Conservation (phyloP, 2,888 invertebrate species). For the Polydrusus tereticollis region DNA sequence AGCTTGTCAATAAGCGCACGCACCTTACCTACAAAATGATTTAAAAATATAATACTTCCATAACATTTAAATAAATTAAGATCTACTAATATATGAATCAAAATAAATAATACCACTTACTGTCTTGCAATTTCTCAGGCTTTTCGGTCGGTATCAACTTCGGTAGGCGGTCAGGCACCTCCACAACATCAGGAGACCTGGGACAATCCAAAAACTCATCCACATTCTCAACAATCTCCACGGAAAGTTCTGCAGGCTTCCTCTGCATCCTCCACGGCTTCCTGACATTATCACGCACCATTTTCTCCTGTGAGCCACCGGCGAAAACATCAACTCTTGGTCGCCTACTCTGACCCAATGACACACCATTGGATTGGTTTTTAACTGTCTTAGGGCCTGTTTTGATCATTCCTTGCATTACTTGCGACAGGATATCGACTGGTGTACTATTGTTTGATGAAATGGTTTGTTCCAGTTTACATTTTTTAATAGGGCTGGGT, state of each 20-base stretch:
- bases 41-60: no score
- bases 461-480: neutral
- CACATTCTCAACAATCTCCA: neutral
- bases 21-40: constrained; percentile 51
- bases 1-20: constrained; percentile 53
- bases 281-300: neutral
- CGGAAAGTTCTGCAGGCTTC: neutral
- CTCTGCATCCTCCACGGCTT: neutral
- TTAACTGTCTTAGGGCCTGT: constrained; percentile 26
- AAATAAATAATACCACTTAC: constrained; percentile 40
- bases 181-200: constrained; percentile 37
- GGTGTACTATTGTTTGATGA: neutral
- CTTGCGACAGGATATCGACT: constrained; percentile 50
- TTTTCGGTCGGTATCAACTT: constrained; percentile 32
- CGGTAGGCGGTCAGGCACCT: constrained; percentile 25
- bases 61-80: no score
- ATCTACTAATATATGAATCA: neutral
- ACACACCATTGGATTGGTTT: neutral
- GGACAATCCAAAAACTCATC: constrained; percentile 32
- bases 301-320: neutral
- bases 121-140: constrained; percentile 34
- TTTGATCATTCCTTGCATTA: constrained; percentile 52
- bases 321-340: neutral
- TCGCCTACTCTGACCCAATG: neutral
- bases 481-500: neutral